Conservation (phyloP, 2,888 invertebrate genomes). For the Chironomus riparius region DNA sequence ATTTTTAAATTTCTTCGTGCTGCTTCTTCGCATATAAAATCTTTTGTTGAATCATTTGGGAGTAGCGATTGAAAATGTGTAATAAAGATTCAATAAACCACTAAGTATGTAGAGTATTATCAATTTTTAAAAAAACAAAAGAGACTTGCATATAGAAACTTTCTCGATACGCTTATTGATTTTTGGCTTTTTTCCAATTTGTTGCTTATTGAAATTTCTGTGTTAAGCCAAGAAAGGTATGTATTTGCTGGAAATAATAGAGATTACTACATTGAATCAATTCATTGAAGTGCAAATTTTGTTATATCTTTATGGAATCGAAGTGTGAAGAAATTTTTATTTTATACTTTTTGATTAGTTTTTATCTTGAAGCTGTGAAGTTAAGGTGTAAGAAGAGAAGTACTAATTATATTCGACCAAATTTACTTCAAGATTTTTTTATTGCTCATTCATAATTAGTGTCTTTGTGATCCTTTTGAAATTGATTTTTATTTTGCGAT, state of each 20-base stretch:
- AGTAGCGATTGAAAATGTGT: background rate
- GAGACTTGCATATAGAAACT: background rate
- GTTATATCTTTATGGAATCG: background rate
- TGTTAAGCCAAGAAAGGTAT: background rate
- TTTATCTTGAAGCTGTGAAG: background rate
- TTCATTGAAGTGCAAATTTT: background rate
- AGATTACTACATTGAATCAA: background rate
- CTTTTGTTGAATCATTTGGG: no score
- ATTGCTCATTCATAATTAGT: background rate
- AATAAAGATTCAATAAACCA: background rate
- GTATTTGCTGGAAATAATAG: background rate
- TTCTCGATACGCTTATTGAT: constrained; percentile 13
- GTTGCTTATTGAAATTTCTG: background rate
- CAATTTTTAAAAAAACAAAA: background rate
- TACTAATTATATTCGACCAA: background rate
- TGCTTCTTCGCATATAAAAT: no score
- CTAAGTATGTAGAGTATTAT: background rate
- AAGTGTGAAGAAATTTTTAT: background rate
- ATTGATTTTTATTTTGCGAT: background rate
- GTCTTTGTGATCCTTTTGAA: background rate
- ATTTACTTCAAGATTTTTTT: background rate
- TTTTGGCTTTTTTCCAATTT: constrained; percentile 7
- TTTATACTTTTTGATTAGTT: background rate
- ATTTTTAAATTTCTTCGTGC: no score
- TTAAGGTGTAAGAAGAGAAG: background rate